These are phyloP conservation scores for Macaca nemestrina DNA, from an alignment of 2,113 vertebrate species.

Conservation along the genomic window DNA sequence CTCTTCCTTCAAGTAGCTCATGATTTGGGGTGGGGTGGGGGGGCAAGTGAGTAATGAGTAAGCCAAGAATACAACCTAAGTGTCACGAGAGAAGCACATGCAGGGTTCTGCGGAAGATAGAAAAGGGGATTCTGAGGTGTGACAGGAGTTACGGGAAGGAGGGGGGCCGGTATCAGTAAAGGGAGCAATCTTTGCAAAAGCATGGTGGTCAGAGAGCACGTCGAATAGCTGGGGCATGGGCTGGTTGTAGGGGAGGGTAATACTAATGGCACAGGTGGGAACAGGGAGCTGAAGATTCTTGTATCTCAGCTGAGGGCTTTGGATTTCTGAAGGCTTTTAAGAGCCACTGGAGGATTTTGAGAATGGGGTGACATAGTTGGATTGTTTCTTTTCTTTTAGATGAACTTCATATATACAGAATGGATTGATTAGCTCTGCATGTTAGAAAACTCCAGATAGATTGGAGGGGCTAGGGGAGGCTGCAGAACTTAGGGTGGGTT, in stretches of 20 bases:
- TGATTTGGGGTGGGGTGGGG: too few relatives aligned
- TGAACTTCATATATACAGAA: background rate
- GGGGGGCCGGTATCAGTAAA: background rate
- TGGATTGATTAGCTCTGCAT: background rate
- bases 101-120: background rate
- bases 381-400: background rate
- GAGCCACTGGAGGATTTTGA: background rate
- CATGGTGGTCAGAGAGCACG: rapidly evolving
- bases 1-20: background rate
- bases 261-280: background rate
- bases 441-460: background rate
- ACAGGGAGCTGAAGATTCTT: background rate
- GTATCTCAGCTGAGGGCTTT: background rate
- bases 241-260: background rate
- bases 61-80: background rate
- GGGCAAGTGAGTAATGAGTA: background rate
- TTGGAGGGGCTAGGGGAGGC: background rate
- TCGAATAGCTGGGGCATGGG: too few relatives aligned
- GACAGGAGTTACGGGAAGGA: background rate
- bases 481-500: background rate
- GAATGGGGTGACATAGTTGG: background rate
- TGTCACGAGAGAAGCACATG: background rate
- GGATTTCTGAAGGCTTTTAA: background rate
- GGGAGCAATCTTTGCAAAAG: background rate
- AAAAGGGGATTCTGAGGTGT: background rate